phyloP scores from a whole-genome alignment of 1,140 invertebrate genomes.

The Campodea augens region DNA sequence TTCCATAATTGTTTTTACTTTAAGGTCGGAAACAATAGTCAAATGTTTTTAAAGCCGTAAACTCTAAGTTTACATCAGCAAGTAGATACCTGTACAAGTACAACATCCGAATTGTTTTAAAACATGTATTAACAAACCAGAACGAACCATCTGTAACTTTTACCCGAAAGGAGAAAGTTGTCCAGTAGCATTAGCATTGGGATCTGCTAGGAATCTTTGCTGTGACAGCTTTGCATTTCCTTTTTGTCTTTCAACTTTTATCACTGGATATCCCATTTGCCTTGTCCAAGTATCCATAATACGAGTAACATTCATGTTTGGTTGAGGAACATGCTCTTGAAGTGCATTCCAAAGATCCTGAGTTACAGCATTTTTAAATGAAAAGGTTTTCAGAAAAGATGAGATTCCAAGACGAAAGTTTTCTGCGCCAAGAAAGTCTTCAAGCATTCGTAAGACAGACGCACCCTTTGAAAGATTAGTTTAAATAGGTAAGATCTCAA shows the following conservation, averaged over 20 bases:
- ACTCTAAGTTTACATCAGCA: no score
- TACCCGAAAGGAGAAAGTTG: constrained; percentile 38
- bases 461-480: constrained; percentile 41
- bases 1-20: no score
- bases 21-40: no score
- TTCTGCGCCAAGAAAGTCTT: constrained; percentile 54
- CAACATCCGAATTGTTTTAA: constrained; percentile 3
- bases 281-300: constrained; percentile 85
- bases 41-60: no score
- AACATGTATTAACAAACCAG: no score
- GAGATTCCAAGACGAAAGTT: constrained; percentile 51
- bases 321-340: constrained; percentile 22
- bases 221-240: constrained; percentile 41
- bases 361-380: constrained; percentile 58
- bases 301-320: constrained; percentile 32
- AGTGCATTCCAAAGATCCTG: constrained; percentile 49
- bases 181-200: constrained; percentile 28
- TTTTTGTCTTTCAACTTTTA: constrained; percentile 34
- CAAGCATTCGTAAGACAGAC: constrained; percentile 73
- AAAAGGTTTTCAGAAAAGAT: constrained; percentile 46
- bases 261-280: constrained; percentile 78
- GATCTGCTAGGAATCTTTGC: constrained; percentile 47
- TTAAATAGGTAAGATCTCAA: not conserved
- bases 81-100: no score
- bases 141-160: no score